Evolutionary conservation across 2,113 vertebrate species (phyloP).

Genomic region (Prunella himalayana): DNA sequence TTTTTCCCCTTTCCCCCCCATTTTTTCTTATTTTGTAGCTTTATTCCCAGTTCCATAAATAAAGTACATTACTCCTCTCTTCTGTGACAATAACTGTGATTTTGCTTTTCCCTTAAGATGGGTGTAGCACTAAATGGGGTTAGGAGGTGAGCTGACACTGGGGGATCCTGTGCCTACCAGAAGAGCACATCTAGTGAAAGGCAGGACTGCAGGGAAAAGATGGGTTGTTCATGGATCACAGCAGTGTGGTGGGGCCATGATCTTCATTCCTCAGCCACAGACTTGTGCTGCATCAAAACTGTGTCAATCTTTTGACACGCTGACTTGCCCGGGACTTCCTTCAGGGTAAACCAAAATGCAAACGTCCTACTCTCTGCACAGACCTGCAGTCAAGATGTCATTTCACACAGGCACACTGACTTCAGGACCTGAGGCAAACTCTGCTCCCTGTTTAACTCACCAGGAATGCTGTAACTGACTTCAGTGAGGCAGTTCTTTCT

Average conservation of each 20-base stretch:
- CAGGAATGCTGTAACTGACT: not conserved
- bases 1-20: too few species aligned
- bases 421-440: not conserved
- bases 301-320: not conserved
- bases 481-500: not conserved
- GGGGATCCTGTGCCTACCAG: not conserved
- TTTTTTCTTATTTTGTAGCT: not conserved
- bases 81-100: not conserved
- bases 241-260: rapidly evolving
- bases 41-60: not conserved
- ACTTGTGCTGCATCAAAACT: not conserved
- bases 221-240: not conserved
- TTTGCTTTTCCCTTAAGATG: not conserved
- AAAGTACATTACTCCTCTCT: not conserved
- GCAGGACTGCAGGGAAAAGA: not conserved
- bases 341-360: not conserved
- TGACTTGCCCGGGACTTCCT: not conserved
- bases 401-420: not conserved
- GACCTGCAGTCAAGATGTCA: not conserved
- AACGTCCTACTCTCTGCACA: rapidly evolving
- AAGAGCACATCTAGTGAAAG: not conserved
- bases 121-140: not conserved
- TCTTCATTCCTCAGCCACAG: not conserved
- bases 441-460: not conserved
- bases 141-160: not conserved